Evolutionary conservation across 2,888 invertebrate species (phyloP).

Genomic region (Griposia aprilina): DNA sequence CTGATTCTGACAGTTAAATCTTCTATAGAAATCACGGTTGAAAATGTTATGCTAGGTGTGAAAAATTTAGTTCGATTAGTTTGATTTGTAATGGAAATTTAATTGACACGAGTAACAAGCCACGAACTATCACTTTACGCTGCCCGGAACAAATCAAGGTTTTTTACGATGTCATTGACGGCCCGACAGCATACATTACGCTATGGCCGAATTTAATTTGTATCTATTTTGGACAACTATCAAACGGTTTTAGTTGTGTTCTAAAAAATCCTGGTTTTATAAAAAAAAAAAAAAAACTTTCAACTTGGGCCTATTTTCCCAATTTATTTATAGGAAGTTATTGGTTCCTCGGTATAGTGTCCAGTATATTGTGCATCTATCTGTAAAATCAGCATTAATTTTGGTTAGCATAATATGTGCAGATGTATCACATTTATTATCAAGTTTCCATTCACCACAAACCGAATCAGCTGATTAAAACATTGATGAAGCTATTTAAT

Average conservation of each 20-base stretch:
- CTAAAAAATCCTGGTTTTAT: neutral
- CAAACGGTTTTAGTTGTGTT: neutral
- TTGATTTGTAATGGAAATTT: slow-evolving; percentile 2
- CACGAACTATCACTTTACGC: slow-evolving; percentile 49
- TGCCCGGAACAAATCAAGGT: slow-evolving; percentile 54
- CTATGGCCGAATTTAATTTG: slow-evolving; percentile 1
- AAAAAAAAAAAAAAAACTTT: too few species aligned
- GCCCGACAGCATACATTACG: neutral
- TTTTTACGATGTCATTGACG: slow-evolving; percentile 46
- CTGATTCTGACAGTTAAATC: slow-evolving; percentile 13
- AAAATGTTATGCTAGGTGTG: neutral
- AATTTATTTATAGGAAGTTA: neutral
- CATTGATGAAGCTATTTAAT: slow-evolving; percentile 20
- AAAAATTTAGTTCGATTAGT: neutral
- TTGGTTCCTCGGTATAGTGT: neutral
- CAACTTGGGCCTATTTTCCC: neutral
- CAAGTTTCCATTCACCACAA: slow-evolving; percentile 21
- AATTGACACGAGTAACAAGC: slow-evolving; percentile 17
- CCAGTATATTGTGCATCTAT: neutral
- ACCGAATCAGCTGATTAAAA: slow-evolving; percentile 32
- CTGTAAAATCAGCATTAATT: neutral
- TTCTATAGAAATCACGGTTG: neutral
- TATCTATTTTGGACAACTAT: neutral
- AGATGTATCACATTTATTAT: slow-evolving; percentile 1
- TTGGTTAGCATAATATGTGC: neutral